Base-by-base conservation (phyloP, 1,140 invertebrate species). In the Parapsyche elsis region DNA sequence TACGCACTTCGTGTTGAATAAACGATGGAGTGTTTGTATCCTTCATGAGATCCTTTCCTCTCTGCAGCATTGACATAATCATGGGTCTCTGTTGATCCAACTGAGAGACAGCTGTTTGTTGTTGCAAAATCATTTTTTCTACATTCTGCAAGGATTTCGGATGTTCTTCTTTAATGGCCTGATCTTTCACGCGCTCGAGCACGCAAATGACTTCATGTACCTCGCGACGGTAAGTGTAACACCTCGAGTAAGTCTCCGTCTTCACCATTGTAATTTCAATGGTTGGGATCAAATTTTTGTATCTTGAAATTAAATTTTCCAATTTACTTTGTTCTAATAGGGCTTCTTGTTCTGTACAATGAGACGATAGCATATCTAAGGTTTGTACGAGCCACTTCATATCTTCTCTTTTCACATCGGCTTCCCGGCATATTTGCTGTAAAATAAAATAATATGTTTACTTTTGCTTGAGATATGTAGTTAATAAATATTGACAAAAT, bases 361-460 rank as follows among this genome's bases (percentile, higher is more conserved):
- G 95, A 46, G 94, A 92, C 5, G 95, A 92, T 75, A 99, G 90
- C 80, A 93, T 93, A 84, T 98, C 96, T 45, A 98, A 87, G 16
- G 94, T 96, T 88, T 97, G 94, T 0, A 97, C 95, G 57, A 99
- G 88, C 95, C 96, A 97, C 85, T 97, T 97, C 93, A 98, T 97
- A 83, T 97, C 95, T 87, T 98, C 96, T 67, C 95, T 91, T 86
- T 95, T 95, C 61, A 91, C 92, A 85, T 97, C 95, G 79, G 97
- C 96, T 89, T 98, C 95, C 64, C 93, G 92, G 85, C 95, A 97
- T 81, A 97, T 94, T 86, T 92, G 93, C 95, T 97, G 85, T 19
- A 86, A 85, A 83, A 78, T 5, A 53, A 53, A 53, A 4, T 38
- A 38, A 4, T 38, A 38, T 7, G 30, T 38, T 38, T 7, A 38